Evolutionary conservation across 2,888 invertebrate genomes (phyloP), one percentile per base, ranked within the genome.

Genomic region (Agapostemon virescens): DNA sequence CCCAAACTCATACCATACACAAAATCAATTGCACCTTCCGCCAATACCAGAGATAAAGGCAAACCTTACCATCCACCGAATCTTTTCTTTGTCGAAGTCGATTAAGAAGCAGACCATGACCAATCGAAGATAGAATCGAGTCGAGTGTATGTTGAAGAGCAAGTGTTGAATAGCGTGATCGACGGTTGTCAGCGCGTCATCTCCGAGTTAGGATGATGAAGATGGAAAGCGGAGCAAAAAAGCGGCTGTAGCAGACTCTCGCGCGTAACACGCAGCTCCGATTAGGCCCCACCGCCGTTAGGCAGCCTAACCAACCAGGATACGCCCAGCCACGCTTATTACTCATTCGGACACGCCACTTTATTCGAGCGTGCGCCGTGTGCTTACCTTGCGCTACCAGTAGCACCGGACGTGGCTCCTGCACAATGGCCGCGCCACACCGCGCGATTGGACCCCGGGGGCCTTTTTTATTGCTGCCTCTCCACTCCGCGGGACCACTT

Each of bases 241-340:
- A 45, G n/a, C 64, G 36, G 69, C 40, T 42, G 49, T 73, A 73
- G 64, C 72, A 83, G 80, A 84, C 74, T 85, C 79, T 85, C 86
- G 86, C 85, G 91, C 90, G 92, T 92, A 92, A 88, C 89, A 87
- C 92, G 89, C 91, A 81, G 87, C 88, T 88, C 91, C 91, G 91
- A 92, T 92, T 92, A 92, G 88, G 89, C 88, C 88, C 89, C 89
- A 86, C 88, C 88, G 89, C 89, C 88, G 88, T 90, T 86, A 87
- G 90, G 88, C 87, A 88, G 78, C 86, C 88, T 89, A 89, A 89
- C 90, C 90, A 91, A 90, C 89, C 88, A 88, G 90, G 90, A 87
- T 92, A 92, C 92, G 92, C 92, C 91, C 91, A 89, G 89, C 81
- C 90, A 90, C 90, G 90, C 91, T 92, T 91, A 91, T 92, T 91